These are phyloP conservation scores for Petrocephalus zakoni DNA, from an alignment of 2,113 vertebrate species.

Conservation along the genomic window DNA sequence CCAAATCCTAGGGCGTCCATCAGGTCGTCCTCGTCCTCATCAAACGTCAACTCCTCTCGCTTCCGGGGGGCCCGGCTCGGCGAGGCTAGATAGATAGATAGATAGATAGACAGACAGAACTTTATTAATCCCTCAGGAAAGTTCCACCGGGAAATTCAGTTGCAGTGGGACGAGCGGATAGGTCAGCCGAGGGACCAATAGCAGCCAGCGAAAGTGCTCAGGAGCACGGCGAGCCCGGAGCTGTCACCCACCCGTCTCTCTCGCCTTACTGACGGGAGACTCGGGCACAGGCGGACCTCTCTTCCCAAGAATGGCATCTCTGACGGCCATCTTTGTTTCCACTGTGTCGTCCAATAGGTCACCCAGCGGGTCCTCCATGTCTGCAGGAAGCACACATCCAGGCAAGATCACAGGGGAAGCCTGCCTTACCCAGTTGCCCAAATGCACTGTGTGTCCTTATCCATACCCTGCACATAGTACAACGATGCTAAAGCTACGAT, in stretches of 20 bases:
- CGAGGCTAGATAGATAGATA: too few species aligned
- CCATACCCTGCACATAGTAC: background rate
- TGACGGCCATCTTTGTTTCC: slow-evolving; percentile 46
- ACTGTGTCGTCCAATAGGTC: slow-evolving; percentile 62
- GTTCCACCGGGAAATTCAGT: too few species aligned
- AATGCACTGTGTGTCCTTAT: background rate
- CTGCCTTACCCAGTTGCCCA: background rate
- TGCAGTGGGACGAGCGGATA: slow-evolving; percentile 16
- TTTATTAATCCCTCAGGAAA: too few species aligned
- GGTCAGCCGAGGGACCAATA: background rate
- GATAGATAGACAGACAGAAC: too few species aligned
- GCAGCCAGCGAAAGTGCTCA: slow-evolving; percentile 27
- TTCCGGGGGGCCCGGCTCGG: slow-evolving; percentile 44
- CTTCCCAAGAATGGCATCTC: slow-evolving; percentile 34
- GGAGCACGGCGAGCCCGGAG: background rate
- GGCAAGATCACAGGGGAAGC: background rate
- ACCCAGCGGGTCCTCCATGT: slow-evolving; percentile 57
- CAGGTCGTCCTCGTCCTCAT: slow-evolving; percentile 70
- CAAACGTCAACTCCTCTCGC: slow-evolving; percentile 59
- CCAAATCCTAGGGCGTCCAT: slow-evolving; percentile 72
- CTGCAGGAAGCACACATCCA: slow-evolving; percentile 37
- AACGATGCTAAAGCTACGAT: background rate
- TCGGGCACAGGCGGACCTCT: slow-evolving; percentile 12
- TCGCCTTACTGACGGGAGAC: slow-evolving; percentile 37
- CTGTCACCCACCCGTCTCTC: slow-evolving; percentile 48